These are phyloP conservation scores for Athene cunicularia DNA, from an alignment of 2,113 vertebrate genomes.

Conservation along the genomic window DNA sequence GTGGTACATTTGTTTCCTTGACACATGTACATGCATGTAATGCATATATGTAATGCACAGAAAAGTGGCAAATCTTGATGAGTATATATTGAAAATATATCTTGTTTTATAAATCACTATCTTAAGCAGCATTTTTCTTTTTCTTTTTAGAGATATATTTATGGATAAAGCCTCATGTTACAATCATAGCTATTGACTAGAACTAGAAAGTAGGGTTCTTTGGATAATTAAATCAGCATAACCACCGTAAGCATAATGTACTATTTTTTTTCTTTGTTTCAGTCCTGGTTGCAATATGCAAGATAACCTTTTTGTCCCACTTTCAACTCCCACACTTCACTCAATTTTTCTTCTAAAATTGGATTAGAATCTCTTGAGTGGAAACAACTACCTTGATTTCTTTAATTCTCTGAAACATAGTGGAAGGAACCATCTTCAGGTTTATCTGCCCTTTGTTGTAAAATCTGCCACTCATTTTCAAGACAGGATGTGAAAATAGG, in stretches of 20 bases:
- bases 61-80: not conserved
- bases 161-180: not conserved
- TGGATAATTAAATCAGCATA: not conserved
- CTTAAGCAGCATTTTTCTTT: not conserved
- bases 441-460: not conserved
- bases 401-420: conserved; percentile 9
- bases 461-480: not conserved
- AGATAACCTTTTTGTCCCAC: not conserved
- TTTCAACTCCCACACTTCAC: not conserved
- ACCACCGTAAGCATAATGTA: not conserved
- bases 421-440: not conserved
- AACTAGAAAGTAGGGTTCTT: not conserved
- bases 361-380: conserved; percentile 11
- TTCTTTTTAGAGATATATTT: not conserved
- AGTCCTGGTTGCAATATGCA: not conserved
- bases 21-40: not conserved
- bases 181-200: not conserved
- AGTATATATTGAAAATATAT: not conserved
- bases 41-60: not conserved
- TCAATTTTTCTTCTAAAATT: conserved; percentile 17
- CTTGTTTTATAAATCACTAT: not conserved
- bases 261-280: not conserved
- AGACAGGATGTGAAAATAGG: not conserved
- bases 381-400: conserved; percentile 12
- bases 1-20: not conserved